These are phyloP conservation scores for Ophonus ardosiacus DNA, from an alignment of 2,888 invertebrate genomes.

Conservation along the genomic window DNA sequence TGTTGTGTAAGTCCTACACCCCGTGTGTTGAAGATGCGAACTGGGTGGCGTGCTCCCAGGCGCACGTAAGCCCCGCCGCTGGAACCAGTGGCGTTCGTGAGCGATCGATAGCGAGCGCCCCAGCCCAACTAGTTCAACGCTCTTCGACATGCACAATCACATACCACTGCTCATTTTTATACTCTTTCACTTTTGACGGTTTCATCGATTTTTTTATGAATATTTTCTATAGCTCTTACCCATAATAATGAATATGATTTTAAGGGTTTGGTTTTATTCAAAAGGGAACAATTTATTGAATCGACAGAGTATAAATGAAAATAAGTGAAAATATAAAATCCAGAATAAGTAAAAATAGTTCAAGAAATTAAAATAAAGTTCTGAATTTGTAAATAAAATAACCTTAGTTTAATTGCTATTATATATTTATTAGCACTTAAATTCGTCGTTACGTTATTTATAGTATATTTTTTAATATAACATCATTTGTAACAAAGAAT, in stretches of 20 bases:
- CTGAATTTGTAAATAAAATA: too few relatives aligned
- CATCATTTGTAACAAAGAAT: too few relatives aligned
- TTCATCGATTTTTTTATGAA: background rate
- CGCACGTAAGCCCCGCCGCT: constrained; percentile 20
- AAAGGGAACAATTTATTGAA: background rate
- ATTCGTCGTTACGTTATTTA: too few relatives aligned
- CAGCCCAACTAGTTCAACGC: constrained; percentile 51
- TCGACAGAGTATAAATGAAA: background rate
- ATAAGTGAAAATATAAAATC: too few relatives aligned
- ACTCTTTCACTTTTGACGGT: constrained; percentile 13
- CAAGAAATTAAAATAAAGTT: too few relatives aligned
- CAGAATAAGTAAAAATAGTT: too few relatives aligned
- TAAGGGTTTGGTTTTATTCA: background rate
- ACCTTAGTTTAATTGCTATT: too few relatives aligned
- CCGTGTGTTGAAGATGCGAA: constrained; percentile 11
- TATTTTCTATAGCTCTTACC: background rate
- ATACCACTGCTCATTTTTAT: background rate
- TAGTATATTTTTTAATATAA: too few relatives aligned
- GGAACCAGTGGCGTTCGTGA: constrained; percentile 49
- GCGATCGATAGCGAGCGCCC: constrained; percentile 43
- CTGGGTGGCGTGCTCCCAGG: constrained; percentile 19
- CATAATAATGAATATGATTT: background rate
- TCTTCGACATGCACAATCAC: constrained; percentile 33
- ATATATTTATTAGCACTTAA: too few relatives aligned
- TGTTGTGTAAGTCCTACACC: background rate